Percentiles rank a stretch among this genome's conserved stretches.
Evolutionary conservation across 2,888 invertebrate species (phyloP).

Genomic region (Acronicta psi): DNA sequence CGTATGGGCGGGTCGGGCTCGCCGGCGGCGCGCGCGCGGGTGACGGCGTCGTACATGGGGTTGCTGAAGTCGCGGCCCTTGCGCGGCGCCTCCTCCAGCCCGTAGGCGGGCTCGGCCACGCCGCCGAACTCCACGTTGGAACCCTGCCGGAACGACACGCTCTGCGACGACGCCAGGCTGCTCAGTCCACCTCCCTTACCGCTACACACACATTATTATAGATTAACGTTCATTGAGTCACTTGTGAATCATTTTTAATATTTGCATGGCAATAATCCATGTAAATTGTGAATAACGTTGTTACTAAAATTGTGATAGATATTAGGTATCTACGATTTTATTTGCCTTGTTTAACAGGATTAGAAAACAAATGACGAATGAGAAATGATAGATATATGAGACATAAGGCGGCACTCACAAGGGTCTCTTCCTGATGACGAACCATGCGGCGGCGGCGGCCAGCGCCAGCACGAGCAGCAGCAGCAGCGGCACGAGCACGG

Average conservation of each 20-base stretch:
- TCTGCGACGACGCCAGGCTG: conserved; percentile 95
- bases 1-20: conserved; percentile 75
- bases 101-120: conserved; percentile 93
- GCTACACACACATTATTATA: conserved; percentile 82
- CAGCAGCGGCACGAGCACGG: conserved; percentile 95
- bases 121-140: conserved; percentile 97
- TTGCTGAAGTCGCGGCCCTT: conserved; percentile 98
- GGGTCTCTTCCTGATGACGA: conserved; percentile 94
- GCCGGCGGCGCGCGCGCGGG: conserved; percentile 87
- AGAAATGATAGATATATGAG: too few relatives aligned
- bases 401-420: conserved; percentile 91
- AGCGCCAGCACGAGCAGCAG: conserved; percentile 92
- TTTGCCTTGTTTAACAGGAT: too few relatives aligned
- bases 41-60: conserved; percentile 98
- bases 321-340: too few relatives aligned
- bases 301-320: too few relatives aligned
- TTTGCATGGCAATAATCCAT: too few relatives aligned
- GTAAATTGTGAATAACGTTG: too few relatives aligned
- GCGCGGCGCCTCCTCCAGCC: conserved; percentile 90
- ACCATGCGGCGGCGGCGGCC: conserved; percentile 93
- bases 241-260: too few relatives aligned
- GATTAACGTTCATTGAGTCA: too few relatives aligned
- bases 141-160: conserved; percentile 97
- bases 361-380: too few relatives aligned
- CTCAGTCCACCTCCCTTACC: conserved; percentile 94